Evolutionary conservation across 1,140 invertebrate species (phyloP).

Genomic region (Elymnias hypermnestra): DNA sequence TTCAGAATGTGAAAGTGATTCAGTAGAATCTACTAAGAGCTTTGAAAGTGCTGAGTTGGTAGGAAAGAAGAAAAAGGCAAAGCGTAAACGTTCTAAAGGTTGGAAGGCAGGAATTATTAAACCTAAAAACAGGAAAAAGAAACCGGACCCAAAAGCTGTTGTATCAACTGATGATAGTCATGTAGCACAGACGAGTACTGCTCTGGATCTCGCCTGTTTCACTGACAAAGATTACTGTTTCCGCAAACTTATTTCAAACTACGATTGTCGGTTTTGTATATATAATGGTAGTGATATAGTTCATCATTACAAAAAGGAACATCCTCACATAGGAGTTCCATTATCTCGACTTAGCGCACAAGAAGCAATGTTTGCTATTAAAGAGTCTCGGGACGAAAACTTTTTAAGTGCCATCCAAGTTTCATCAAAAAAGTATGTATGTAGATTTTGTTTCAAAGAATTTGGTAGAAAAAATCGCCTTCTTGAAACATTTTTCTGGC

Average conservation of each 20-base stretch:
- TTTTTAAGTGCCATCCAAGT: constrained; percentile 46
- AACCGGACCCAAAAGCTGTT: constrained; percentile 24
- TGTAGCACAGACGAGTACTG: constrained; percentile 3
- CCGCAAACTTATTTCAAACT: constrained; percentile 42
- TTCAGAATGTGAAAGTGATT: constrained; percentile 47
- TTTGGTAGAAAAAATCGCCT: constrained; percentile 37
- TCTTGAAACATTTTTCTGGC: constrained; percentile 79
- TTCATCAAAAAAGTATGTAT: constrained; percentile 45
- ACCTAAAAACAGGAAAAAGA: constrained; percentile 47
- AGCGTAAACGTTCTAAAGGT: constrained; percentile 33
- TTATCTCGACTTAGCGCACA: constrained; percentile 77
- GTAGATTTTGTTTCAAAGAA: constrained; percentile 75
- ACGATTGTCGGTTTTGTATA: constrained; percentile 76
- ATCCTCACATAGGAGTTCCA: constrained; percentile 80
- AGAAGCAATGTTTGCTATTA: constrained; percentile 63
- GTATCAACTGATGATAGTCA: constrained; percentile 3
- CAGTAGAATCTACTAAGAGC: constrained; percentile 41
- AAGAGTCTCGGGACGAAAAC: constrained; percentile 50
- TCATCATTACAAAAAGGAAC: constrained; percentile 79
- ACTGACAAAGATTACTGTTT: constrained; percentile 64
- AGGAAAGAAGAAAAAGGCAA: constrained; percentile 48
- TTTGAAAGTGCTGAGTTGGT: constrained; percentile 36
- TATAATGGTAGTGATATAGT: constrained; percentile 80
- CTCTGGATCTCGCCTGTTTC: constrained; percentile 45
- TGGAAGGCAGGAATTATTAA: constrained; percentile 55